Evolutionary conservation across 2,797 vertebrate species (phyloP).

Genomic region (Mormyrops boulengeri): DNA sequence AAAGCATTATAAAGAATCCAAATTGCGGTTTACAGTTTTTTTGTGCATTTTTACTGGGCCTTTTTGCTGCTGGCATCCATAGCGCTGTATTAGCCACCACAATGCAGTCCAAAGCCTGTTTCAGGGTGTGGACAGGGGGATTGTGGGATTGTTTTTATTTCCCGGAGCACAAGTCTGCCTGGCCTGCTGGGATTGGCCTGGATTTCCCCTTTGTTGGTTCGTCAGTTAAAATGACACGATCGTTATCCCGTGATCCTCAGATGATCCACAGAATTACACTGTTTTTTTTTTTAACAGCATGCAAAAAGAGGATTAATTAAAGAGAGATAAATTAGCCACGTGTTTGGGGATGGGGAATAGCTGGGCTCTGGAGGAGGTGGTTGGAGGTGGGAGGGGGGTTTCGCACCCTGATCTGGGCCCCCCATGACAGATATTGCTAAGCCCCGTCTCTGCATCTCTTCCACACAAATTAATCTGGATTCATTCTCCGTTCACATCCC

Average conservation of each 20-base stretch:
- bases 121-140: not conserved
- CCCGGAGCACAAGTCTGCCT: not conserved
- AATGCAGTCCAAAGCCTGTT: not conserved
- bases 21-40: not conserved
- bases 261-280: slow-evolving; percentile 20
- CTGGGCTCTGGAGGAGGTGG: slow-evolving; percentile 1
- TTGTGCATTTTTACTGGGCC: not conserved
- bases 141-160: slow-evolving; percentile 5
- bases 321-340: slow-evolving; percentile 19
- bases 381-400: not conserved
- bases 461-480: slow-evolving; percentile 10
- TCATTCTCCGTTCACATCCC: slow-evolving; percentile 12
- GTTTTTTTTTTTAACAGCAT: slow-evolving; percentile 15
- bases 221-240: slow-evolving; percentile 4
- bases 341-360: slow-evolving; percentile 12
- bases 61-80: not conserved
- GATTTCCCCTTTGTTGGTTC: not conserved
- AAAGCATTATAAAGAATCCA: not conserved
- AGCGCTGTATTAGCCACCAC: not conserved
- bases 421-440: slow-evolving; percentile 3
- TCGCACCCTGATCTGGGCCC: slow-evolving; percentile 6
- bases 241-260: slow-evolving; percentile 15
- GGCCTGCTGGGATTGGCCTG: not conserved
- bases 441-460: not conserved
- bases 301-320: slow-evolving; percentile 26